A percentile compares a stretch with the other conserved stretches of the same genome.
Conservation (phyloP, 2,113 vertebrate species). For the Dasyornis broadbenti region DNA sequence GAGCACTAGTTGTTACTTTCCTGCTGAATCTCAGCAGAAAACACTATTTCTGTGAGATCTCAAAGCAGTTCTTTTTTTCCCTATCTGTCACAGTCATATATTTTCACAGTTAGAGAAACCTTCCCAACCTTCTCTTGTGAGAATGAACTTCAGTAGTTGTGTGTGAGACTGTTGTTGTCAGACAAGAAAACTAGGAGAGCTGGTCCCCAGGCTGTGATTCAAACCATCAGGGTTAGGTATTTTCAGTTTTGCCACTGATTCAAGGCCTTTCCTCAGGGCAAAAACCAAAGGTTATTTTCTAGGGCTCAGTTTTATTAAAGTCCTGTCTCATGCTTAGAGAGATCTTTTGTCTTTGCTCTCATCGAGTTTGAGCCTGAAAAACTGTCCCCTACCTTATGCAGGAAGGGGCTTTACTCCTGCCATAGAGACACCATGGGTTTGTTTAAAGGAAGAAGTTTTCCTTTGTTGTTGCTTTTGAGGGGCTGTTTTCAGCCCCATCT, state of each 20-base stretch:
- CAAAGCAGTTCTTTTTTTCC: background rate
- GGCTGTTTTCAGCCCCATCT: background rate
- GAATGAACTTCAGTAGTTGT: background rate
- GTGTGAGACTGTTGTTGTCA: background rate
- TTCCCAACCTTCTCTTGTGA: background rate
- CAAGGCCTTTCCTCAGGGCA: background rate
- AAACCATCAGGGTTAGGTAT: background rate
- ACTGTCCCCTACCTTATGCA: fast-evolving
- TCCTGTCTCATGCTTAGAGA: background rate
- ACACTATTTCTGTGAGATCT: background rate
- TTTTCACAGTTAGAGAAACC: background rate
- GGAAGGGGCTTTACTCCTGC: background rate
- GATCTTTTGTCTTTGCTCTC: background rate
- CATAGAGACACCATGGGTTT: fast-evolving
- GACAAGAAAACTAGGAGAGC: background rate
- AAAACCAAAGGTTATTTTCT: background rate
- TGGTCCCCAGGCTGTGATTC: background rate
- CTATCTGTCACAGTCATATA: background rate
- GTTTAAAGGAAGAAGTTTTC: background rate
- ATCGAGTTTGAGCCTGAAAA: background rate
- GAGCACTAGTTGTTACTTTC: background rate
- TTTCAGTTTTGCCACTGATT: background rate
- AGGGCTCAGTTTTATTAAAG: background rate
- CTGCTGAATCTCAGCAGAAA: background rate
- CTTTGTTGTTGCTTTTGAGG: background rate